phyloP scores from a whole-genome alignment of 2,888 invertebrate species.

The Boloria euphrosyne region DNA sequence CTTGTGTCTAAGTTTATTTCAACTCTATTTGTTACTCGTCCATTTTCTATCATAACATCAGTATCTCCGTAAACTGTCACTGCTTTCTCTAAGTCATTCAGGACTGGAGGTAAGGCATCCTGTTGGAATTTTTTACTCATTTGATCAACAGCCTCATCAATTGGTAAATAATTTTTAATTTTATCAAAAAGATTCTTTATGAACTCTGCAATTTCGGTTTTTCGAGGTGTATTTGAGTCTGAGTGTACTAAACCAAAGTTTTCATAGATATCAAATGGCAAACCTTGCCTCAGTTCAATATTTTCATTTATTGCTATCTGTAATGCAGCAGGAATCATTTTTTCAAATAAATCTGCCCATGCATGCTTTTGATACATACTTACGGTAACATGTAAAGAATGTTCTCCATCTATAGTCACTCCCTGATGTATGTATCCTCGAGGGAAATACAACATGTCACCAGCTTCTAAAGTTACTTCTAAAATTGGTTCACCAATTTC shows the following conservation, averaged over 20 bases:
- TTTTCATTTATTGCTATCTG: conserved; percentile 87
- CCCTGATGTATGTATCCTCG: conserved; percentile 94
- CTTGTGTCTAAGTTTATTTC: conserved; percentile 85
- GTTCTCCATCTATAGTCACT: conserved; percentile 87
- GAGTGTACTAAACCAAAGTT: conserved; percentile 88
- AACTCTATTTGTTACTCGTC: conserved; percentile 83
- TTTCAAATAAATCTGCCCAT: conserved; percentile 94
- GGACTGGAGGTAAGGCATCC: conserved; percentile 92
- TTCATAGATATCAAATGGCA: conserved; percentile 90
- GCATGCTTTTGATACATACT: conserved; percentile 95
- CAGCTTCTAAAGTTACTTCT: conserved; percentile 90
- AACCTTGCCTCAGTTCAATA: conserved; percentile 87
- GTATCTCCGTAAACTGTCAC: conserved; percentile 89
- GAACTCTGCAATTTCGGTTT: conserved; percentile 76
- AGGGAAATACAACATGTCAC: conserved; percentile 97
- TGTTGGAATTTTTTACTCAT: conserved; percentile 92
- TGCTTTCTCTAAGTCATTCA: conserved; percentile 84
- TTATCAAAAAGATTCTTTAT: conserved; percentile 82
- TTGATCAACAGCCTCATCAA: conserved; percentile 93
- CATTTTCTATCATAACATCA: conserved; percentile 84
- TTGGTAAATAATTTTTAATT: conserved; percentile 83
- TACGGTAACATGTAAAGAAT: conserved; percentile 97
- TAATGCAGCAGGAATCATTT: conserved; percentile 88
- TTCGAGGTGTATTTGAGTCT: conserved; percentile 70
- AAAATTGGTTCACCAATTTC: conserved; percentile 91